Conservation (phyloP, 2,113 vertebrate genomes). For the Albula goreensis region DNA sequence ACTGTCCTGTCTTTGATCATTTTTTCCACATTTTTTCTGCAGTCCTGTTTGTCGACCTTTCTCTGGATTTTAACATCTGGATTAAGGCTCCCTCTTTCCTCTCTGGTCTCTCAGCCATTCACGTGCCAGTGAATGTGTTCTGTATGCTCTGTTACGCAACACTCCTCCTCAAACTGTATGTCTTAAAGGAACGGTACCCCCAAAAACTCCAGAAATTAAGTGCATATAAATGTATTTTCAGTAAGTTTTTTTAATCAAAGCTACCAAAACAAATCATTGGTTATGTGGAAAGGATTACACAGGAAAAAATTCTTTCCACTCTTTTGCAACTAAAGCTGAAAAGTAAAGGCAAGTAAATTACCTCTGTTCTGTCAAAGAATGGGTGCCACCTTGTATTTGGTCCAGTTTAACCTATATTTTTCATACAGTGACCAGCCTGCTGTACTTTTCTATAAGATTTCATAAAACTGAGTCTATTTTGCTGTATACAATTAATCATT, state of each 20-base stretch:
- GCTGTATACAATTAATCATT: background rate
- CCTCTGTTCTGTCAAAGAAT: too few species aligned
- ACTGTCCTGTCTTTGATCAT: background rate
- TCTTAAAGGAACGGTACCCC: background rate
- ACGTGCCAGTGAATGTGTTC: constrained; percentile 12
- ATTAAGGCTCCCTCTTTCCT: background rate
- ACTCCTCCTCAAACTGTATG: background rate
- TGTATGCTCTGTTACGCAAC: constrained; percentile 2
- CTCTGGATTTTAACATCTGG: constrained; percentile 19
- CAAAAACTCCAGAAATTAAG: background rate
- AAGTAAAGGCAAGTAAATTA: too few species aligned
- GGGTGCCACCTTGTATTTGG: background rate
- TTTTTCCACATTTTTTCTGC: background rate
- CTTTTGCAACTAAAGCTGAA: too few species aligned
- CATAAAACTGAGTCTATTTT: background rate
- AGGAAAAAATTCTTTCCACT: too few species aligned
- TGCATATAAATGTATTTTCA: too few species aligned
- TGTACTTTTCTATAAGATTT: background rate
- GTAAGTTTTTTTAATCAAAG: too few species aligned
- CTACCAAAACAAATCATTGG: too few species aligned
- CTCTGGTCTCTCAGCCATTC: background rate
- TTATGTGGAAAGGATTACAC: too few species aligned
- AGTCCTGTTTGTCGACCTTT: background rate
- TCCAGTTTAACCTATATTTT: background rate
- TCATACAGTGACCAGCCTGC: too few species aligned